A percentile compares a stretch with the other conserved stretches of the same genome.
Evolutionary conservation across 2,888 invertebrate genomes (phyloP).

Genomic region (Rotaria macrura): DNA sequence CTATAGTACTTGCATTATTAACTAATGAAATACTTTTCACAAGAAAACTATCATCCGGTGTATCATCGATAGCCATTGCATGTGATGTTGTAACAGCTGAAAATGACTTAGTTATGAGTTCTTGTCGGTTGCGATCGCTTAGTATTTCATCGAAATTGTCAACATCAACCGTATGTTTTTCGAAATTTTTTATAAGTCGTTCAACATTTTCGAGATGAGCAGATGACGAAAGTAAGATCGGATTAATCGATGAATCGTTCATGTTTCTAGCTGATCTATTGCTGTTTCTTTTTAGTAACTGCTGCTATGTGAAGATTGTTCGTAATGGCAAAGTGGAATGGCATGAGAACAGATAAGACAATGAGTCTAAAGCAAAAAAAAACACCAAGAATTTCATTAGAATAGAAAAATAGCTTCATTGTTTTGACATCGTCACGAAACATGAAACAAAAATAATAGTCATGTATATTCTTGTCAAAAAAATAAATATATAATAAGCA

Average conservation of each 20-base stretch:
- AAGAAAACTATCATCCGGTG: constrained; percentile 9
- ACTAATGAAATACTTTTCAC: background rate
- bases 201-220: constrained; percentile 19
- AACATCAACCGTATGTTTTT: background rate
- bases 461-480: background rate
- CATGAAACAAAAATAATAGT: background rate
- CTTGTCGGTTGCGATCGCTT: background rate
- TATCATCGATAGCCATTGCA: background rate
- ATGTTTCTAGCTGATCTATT: background rate
- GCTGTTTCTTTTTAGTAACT: background rate
- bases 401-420: background rate
- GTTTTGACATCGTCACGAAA: background rate
- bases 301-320: background rate
- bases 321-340: background rate
- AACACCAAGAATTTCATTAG: background rate
- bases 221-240: background rate
- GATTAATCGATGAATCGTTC: constrained; percentile 6
- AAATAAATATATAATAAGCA: background rate
- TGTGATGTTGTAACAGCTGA: background rate
- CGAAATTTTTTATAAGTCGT: background rate
- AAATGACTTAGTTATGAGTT: background rate
- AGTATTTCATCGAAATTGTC: background rate
- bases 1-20: background rate
- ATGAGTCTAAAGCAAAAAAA: background rate
- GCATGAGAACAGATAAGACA: background rate